Evolutionary conservation across 1,140 invertebrate species (phyloP).

Genomic region (Drosophila gunungcola): DNA sequence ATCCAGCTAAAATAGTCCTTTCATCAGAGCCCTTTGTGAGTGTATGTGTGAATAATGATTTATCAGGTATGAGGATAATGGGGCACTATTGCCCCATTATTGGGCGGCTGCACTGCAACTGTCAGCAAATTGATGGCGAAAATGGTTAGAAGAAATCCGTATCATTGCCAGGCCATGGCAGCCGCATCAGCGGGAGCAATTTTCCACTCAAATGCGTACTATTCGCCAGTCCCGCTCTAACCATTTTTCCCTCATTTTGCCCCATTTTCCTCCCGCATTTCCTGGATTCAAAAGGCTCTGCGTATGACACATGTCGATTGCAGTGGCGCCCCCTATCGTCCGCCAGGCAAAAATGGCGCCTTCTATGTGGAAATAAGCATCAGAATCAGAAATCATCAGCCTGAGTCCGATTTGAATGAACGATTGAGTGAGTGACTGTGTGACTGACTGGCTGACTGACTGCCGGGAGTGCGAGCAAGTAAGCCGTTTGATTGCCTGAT

Average conservation of each 20-base stretch:
- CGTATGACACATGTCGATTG: conserved; percentile 76
- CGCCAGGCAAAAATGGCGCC: conserved; percentile 24
- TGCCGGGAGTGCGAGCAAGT: conserved; percentile 30
- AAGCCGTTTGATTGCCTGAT: conserved; percentile 66
- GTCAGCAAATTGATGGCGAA: conserved; percentile 67
- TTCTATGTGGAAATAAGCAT: conserved; percentile 42
- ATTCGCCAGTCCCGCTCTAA: neutral
- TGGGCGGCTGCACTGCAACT: conserved; percentile 60
- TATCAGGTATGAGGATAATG: conserved; percentile 38
- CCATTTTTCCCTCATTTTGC: conserved; percentile 16
- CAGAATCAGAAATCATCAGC: conserved; percentile 33
- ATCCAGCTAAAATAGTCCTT: conserved; percentile 44
- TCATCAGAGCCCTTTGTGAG: neutral
- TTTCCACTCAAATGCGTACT: conserved; percentile 68
- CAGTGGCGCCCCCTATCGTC: conserved; percentile 57
- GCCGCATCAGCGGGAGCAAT: conserved; percentile 63
- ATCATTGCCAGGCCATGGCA: conserved; percentile 57
- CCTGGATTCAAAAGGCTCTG: conserved; percentile 40
- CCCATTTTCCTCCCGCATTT: conserved; percentile 8
- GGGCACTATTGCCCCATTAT: conserved; percentile 16
- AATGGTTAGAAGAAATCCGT: conserved; percentile 59
- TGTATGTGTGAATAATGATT: conserved; percentile 49
- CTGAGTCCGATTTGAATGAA: conserved; percentile 59
- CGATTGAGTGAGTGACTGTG: conserved; percentile 40
- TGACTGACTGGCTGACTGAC: conserved; percentile 13